Percentiles rank a stretch among this genome's conserved stretches.
Conservation (phyloP, 2,888 invertebrate species). For the Noctua comes region DNA sequence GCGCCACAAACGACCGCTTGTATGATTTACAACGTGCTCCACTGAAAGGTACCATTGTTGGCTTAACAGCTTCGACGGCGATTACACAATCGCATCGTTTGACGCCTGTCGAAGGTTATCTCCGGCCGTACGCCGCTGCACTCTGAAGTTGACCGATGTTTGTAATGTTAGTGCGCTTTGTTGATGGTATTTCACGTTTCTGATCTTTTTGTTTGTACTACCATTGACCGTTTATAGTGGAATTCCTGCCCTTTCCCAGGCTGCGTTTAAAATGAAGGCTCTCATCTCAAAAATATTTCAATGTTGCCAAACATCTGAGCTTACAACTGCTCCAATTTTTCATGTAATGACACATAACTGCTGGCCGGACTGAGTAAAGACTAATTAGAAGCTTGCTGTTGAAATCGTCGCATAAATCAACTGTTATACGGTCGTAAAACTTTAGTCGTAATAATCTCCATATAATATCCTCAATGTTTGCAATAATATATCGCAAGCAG, state of each 20-base stretch:
- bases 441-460: conserved; percentile 39
- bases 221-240: conserved; percentile 61
- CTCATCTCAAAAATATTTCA: conserved; percentile 28
- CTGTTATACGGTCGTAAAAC: conserved; percentile 46
- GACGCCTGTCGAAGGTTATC: conserved; percentile 84
- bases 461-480: conserved; percentile 36
- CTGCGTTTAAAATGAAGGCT: conserved; percentile 41
- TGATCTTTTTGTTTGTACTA: conserved; percentile 74
- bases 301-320: conserved; percentile 30
- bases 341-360: conserved; percentile 33
- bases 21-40: conserved; percentile 85
- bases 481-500: conserved; percentile 56
- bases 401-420: conserved; percentile 58
- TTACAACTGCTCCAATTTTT: conserved; percentile 40
- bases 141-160: conserved; percentile 67
- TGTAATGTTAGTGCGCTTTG: conserved; percentile 66
- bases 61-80: conserved; percentile 79
- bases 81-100: conserved; percentile 84
- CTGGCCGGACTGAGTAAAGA: conserved; percentile 29
- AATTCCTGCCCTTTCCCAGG: conserved; percentile 66
- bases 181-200: conserved; percentile 82
- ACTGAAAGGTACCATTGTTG: conserved; percentile 85
- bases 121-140: conserved; percentile 58
- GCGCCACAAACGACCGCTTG: conserved; percentile 85
- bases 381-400: conserved; percentile 53